Evolutionary conservation across 2,113 vertebrate species (phyloP).

Genomic region (Alosa alosa): DNA sequence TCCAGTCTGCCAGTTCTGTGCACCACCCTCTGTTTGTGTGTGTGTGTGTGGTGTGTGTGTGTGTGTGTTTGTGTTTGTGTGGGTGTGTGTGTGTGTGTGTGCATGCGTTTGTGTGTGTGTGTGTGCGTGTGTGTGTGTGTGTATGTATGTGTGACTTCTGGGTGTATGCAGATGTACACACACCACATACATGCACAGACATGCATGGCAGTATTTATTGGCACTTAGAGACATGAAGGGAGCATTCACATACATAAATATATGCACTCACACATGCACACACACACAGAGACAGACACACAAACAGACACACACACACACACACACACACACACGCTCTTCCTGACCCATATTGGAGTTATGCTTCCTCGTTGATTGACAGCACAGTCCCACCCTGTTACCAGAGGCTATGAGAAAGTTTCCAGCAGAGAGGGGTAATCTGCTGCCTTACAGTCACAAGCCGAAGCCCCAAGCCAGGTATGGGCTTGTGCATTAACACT

Average conservation of each 20-base stretch:
- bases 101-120: not conserved
- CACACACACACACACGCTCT: slow-evolving; percentile 11
- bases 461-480: not conserved
- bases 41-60: not conserved
- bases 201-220: not conserved
- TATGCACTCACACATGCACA: slow-evolving; percentile 6
- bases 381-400: not conserved
- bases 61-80: not conserved
- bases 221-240: not conserved
- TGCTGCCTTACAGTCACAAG: not conserved
- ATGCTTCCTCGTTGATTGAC: not conserved
- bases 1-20: not conserved
- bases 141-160: not conserved
- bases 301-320: not conserved
- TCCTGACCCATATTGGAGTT: slow-evolving; percentile 10
- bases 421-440: not conserved
- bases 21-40: not conserved
- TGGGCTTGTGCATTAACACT: not conserved
- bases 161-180: not conserved
- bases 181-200: not conserved
- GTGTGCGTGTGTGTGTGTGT: not conserved
- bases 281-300: slow-evolving; percentile 17
- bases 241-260: not conserved
- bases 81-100: too few relatives aligned
- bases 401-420: not conserved